Evolutionary conservation across 2,113 vertebrate genomes (phyloP).

Genomic region (Apodemus speciosus): DNA sequence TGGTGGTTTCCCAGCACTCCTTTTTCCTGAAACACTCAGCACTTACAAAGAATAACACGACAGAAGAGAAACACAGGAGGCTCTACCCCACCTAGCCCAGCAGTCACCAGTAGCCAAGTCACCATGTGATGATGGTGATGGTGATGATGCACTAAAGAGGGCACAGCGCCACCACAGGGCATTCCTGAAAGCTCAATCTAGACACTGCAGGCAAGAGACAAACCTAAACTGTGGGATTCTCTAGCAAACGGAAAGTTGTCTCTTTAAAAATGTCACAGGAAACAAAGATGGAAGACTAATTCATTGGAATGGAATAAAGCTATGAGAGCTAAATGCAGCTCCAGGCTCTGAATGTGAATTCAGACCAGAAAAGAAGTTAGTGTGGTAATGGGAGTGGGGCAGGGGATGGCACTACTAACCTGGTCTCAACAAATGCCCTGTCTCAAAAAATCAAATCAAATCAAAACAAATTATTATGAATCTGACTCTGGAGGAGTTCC

Average conservation of each 20-base stretch:
- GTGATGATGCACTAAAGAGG: background rate
- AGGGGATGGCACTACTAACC: background rate
- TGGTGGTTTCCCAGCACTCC: background rate
- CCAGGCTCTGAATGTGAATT: background rate
- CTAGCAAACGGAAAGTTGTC: background rate
- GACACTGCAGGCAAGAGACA: background rate
- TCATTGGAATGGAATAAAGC: background rate
- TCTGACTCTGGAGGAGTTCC: constrained; percentile 6
- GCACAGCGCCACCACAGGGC: background rate
- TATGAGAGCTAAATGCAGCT: background rate
- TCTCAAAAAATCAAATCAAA: background rate
- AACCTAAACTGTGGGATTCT: background rate
- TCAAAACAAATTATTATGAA: background rate
- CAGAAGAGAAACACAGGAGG: background rate
- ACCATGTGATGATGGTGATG: background rate
- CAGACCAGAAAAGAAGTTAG: background rate
- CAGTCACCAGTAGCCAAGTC: background rate
- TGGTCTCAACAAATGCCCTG: background rate
- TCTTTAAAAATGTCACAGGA: constrained; percentile 6
- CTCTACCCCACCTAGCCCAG: background rate
- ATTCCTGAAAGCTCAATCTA: background rate
- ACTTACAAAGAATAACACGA: background rate
- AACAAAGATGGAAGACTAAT: background rate
- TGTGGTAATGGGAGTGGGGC: background rate
- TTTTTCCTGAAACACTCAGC: background rate